phyloP scores from a whole-genome alignment of 2,113 vertebrate species.

The Eptesicus fuscus region DNA sequence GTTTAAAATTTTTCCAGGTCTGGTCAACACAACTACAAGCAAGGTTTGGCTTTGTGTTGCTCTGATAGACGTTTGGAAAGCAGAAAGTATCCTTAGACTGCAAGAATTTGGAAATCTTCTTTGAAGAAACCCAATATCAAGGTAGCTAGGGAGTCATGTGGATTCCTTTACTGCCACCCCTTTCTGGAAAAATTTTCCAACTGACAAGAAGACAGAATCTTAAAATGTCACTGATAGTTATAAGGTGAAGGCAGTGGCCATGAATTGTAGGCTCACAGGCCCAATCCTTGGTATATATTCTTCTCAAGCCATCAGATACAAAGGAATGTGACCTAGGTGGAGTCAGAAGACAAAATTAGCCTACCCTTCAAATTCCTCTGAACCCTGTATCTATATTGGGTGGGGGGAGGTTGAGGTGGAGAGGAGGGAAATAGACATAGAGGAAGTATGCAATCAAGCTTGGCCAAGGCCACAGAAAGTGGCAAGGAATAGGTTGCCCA shows the following conservation, averaged over 20 bases:
- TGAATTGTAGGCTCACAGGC: background rate
- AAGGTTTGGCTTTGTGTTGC: background rate
- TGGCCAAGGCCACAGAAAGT: conserved; percentile 23
- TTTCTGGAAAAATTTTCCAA: background rate
- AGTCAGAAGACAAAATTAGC: conserved; percentile 41
- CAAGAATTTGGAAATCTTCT: conserved; percentile 6
- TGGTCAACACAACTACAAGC: conserved; percentile 30
- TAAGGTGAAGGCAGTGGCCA: background rate
- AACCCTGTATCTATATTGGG: background rate
- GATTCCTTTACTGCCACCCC: background rate
- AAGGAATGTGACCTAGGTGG: conserved; percentile 33
- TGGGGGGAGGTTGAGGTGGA: background rate
- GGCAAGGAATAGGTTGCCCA: conserved; percentile 24
- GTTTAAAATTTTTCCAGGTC: conserved; percentile 2
- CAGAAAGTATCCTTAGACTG: background rate
- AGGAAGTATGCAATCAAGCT: conserved; percentile 15
- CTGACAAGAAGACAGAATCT: conserved; percentile 32
- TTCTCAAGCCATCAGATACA: conserved; percentile 17
- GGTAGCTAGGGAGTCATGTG: background rate
- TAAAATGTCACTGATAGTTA: conserved; percentile 34
- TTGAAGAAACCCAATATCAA: background rate
- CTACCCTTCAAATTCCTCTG: conserved; percentile 38
- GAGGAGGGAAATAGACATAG: background rate
- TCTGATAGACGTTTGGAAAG: conserved; percentile 24
- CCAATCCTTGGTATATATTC: conserved; percentile 30